A percentile compares a stretch with the other conserved stretches of the same genome.
Evolutionary conservation across 2,888 invertebrate species (phyloP).

Genomic region (Noctua janthina): DNA sequence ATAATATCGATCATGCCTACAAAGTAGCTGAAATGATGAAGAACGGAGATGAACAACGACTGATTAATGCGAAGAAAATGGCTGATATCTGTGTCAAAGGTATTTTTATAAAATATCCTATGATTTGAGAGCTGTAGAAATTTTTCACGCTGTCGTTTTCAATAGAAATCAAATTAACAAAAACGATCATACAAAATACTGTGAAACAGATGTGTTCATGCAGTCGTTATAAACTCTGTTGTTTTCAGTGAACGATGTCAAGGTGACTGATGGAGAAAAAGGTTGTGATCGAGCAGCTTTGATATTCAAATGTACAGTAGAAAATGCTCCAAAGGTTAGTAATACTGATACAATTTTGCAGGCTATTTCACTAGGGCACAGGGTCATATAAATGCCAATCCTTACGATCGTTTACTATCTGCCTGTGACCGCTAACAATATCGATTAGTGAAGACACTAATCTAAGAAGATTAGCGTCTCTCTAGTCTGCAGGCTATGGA

Average conservation of each 20-base stretch:
- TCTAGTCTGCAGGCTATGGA: no score
- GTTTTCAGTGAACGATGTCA: slow-evolving; percentile 80
- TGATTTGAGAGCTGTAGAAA: not conserved
- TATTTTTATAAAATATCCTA: slow-evolving; percentile 47
- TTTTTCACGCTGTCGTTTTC: not conserved
- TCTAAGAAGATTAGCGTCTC: no score
- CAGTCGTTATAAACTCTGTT: slow-evolving; percentile 15
- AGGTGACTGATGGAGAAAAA: slow-evolving; percentile 81
- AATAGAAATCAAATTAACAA: not conserved
- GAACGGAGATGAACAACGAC: slow-evolving; percentile 80
- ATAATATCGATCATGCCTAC: slow-evolving; percentile 77
- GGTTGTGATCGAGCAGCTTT: slow-evolving; percentile 85
- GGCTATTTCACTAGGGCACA: not conserved
- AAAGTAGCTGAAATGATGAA: slow-evolving; percentile 79
- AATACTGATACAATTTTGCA: not conserved
- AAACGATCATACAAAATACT: not conserved
- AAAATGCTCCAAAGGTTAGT: slow-evolving; percentile 83
- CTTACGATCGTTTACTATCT: no score
- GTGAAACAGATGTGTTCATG: not conserved
- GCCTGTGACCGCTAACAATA: no score
- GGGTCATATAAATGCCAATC: no score
- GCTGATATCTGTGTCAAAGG: slow-evolving; percentile 82
- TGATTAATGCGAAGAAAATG: slow-evolving; percentile 79
- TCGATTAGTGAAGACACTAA: no score
- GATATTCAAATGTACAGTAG: slow-evolving; percentile 81